Conservation (phyloP, 2,888 invertebrate species). For the Argyresthia goedartella region DNA sequence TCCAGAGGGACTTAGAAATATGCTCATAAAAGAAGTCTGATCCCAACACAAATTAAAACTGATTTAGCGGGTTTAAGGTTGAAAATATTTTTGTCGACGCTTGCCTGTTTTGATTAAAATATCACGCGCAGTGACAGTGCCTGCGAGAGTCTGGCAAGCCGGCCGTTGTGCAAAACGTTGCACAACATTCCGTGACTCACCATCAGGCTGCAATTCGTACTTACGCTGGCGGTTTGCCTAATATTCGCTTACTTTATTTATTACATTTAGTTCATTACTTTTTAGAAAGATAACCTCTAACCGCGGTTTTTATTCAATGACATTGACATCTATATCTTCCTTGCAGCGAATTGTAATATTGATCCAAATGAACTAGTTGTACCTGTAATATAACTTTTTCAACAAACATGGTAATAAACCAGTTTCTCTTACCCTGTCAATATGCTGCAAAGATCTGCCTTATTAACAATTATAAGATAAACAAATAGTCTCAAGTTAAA, state of each 20-base stretch:
- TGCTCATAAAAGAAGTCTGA: too few relatives aligned
- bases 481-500: background rate
- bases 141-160: conserved; percentile 25
- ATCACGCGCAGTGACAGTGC: conserved; percentile 20
- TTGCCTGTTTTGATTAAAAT: too few relatives aligned
- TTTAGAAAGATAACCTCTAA: background rate
- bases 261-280: conserved; percentile 10
- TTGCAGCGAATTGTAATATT: too few relatives aligned
- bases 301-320: background rate
- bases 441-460: too few relatives aligned
- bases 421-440: background rate
- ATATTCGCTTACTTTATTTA: conserved; percentile 36
- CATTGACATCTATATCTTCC: background rate
- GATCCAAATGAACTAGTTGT: too few relatives aligned
- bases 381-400: too few relatives aligned
- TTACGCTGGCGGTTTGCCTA: conserved; percentile 14
- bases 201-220: conserved; percentile 27
- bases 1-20: too few relatives aligned
- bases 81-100: too few relatives aligned
- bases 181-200: conserved; percentile 55
- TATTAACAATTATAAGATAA: background rate
- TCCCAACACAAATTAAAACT: too few relatives aligned
- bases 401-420: too few relatives aligned
- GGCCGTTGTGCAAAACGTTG: conserved; percentile 54
- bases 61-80: too few relatives aligned